Base-by-base conservation (phyloP, 2,113 vertebrate genomes). In the Poeciliopsis prolifica region DNA sequence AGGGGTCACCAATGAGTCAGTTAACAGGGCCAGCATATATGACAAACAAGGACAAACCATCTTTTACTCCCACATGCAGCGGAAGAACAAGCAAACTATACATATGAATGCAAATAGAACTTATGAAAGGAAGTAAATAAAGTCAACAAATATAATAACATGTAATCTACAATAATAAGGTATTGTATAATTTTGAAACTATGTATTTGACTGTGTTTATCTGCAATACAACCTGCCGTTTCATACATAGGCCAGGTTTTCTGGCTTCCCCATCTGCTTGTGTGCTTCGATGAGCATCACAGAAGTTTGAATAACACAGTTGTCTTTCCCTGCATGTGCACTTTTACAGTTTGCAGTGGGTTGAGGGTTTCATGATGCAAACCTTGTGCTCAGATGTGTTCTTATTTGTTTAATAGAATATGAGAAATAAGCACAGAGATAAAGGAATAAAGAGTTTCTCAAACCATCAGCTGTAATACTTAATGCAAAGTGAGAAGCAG, bases 231-330 rank as follows among this genome's bases (percentile, higher is more conserved):
- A 79, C 78, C 77, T 77, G 22, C 65, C 75, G 68, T 81, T 83
- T 82, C 73, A 75, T 86, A 79, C 82, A 71, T 79, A 85, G 82
- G 69, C 82, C 70, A 80, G 67, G 82, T 86, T 80, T 61, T 75
- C 65, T 75, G 78, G 76, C 72, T 81, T 67, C 42, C 65, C 31
- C 72, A 63, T 40, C 37, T 77, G 74, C 51, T 58, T 63, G 68
- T 75, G 76, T 87, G 82, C 83, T 81, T 80, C 83, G 68, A 72
- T 85, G 83, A 90, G 84, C 81, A 79, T 82, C 70, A 61, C 75
- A 86, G 88, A 86, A 81, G 63, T 78, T 70, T 33, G 61, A 79
- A 58, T 76, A 73, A 65, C 72, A 75, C 77, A 82, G 61, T 74
- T 86, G 81, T 88, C 82, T 72, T 83, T 87, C 78, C 81, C 72